These are phyloP conservation scores for Tragelaphus oryx DNA, from an alignment of 2,797 vertebrate species.

Conservation along the genomic window DNA sequence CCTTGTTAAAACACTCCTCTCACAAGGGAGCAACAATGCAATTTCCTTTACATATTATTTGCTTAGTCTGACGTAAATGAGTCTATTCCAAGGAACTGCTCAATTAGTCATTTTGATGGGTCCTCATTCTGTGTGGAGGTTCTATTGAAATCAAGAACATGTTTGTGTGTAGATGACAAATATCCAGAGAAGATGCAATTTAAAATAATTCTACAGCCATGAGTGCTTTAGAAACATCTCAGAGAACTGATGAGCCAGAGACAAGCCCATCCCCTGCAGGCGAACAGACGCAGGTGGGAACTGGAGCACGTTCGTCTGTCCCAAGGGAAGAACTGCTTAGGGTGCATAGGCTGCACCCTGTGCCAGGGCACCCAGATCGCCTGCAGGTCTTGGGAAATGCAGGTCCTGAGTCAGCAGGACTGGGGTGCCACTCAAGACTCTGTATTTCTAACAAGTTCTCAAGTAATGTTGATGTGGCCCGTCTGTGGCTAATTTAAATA, in stretches of 20 bases:
- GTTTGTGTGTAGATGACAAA: neutral
- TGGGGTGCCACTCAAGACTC: neutral
- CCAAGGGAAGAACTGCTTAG: neutral
- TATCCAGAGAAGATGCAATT: neutral
- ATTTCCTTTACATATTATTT: neutral
- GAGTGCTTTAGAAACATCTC: neutral
- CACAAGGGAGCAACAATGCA: neutral
- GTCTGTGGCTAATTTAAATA: neutral
- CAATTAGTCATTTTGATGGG: neutral
- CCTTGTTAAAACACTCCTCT: neutral
- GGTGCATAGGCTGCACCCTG: rapidly evolving
- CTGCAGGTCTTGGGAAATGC: neutral
- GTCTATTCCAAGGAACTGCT: neutral
- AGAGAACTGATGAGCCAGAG: neutral
- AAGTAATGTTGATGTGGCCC: neutral
- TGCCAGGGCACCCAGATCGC: rapidly evolving
- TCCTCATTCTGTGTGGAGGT: neutral
- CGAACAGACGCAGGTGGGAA: neutral
- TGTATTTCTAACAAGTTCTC: neutral
- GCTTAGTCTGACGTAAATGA: neutral
- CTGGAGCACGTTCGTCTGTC: neutral
- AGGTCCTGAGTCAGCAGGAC: neutral
- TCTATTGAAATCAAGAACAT: neutral
- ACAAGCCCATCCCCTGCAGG: neutral
- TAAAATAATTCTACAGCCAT: neutral